Evolutionary conservation across 1,140 invertebrate species (phyloP).

Genomic region (Procambarus clarkii): DNA sequence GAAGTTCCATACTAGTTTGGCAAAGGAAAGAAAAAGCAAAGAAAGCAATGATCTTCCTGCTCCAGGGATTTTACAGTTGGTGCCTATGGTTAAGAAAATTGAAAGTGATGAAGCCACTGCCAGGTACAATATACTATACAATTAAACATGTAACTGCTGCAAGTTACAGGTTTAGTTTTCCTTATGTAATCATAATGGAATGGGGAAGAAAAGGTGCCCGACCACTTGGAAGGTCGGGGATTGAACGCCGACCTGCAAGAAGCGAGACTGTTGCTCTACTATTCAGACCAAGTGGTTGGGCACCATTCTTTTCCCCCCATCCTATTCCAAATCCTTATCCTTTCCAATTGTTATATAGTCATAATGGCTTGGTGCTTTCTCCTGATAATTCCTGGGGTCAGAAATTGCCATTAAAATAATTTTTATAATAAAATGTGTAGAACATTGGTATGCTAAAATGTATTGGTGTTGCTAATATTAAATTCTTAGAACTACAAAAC

Average conservation of each 20-base stretch:
- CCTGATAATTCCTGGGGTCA: background rate
- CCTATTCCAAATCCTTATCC: no score
- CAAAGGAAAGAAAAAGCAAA: background rate
- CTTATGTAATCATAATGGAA: background rate
- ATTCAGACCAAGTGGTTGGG: no score
- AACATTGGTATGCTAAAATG: background rate
- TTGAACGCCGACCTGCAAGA: no score
- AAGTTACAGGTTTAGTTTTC: background rate
- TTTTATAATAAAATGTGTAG: background rate
- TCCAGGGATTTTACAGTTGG: no score
- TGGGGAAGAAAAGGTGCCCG: background rate
- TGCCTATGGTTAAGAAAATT: background rate
- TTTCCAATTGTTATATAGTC: no score
- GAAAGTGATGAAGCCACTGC: background rate
- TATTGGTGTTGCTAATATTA: no score
- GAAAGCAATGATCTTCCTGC: background rate
- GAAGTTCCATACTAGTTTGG: constrained; percentile 11
- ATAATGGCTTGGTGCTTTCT: no score
- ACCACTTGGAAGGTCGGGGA: no score
- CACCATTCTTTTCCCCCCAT: no score
- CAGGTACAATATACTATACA: background rate
- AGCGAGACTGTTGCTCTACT: no score
- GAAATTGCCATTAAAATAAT: background rate
- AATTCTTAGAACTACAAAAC: no score
- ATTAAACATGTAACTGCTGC: background rate